Conservation (phyloP, 2,888 invertebrate species). For the Sisyra nigra region DNA sequence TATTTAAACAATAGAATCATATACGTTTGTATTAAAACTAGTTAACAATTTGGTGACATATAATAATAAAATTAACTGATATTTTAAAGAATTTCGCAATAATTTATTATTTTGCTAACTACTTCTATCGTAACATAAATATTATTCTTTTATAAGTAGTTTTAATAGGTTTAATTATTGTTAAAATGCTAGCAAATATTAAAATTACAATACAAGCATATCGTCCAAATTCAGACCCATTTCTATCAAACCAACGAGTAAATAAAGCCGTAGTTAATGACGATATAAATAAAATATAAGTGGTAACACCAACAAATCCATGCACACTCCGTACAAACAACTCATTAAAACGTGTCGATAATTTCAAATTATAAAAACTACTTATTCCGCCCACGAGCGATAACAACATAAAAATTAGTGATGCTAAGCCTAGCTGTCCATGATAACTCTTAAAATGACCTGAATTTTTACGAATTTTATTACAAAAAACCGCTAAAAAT, state of each 20-base stretch:
- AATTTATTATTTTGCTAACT: not conserved
- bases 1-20: no score
- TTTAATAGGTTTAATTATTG: slow-evolving; percentile 3
- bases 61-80: no score
- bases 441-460: slow-evolving; percentile 23
- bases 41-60: no score
- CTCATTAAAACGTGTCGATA: slow-evolving; percentile 13
- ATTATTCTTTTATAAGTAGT: not conserved
- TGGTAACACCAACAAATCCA: slow-evolving; percentile 5
- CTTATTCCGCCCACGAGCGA: slow-evolving; percentile 20
- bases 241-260: slow-evolving; percentile 14
- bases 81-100: no score
- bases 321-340: slow-evolving; percentile 3
- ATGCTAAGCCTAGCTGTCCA: slow-evolving; percentile 21
- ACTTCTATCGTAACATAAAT: not conserved
- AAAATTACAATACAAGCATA: slow-evolving; percentile 10
- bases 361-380: slow-evolving; percentile 19
- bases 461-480: slow-evolving; percentile 20
- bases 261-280: slow-evolving; percentile 14
- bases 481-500: slow-evolving; percentile 18
- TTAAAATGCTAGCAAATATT: not conserved
- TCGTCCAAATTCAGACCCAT: slow-evolving; percentile 10
- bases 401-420: slow-evolving; percentile 17
- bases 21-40: no score
- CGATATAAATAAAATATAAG: slow-evolving; percentile 6